Base-by-base conservation (phyloP, 2,797 vertebrate genomes). In the Chromis chromis region DNA sequence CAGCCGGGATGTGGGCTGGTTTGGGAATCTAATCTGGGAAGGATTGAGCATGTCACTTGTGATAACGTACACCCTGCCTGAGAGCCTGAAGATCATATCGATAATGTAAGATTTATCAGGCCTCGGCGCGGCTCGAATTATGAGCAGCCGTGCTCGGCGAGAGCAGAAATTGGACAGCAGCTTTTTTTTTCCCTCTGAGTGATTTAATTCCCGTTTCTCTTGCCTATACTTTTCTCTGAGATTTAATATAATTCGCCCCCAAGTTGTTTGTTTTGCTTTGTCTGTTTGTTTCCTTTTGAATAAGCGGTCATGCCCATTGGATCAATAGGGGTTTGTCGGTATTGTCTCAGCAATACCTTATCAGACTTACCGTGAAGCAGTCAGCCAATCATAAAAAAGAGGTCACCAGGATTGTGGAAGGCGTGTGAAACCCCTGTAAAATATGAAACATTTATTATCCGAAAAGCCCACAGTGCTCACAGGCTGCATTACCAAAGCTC, bases 31-130 rank as follows among this genome's bases (percentile, higher is more conserved):
- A 92, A 92, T 93, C 92, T 91, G 86, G 82, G 80, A 87, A 81
- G 89, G 90, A 87, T 91, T 91, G 88, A 91, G 90, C 86, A 21
- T 91, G 92, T 92, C 87, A 89, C 86, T 89, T 70, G 83, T 92
- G 90, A 93, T 93, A 93, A 92, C 83, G 85, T 86, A 86, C 89
- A 84, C 82, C 79, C 90, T 83, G 86, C 87, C 89, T 39, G 77
- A 89, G 85, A 88, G 86, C 86, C 87, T 78, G 84, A 74, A 92
- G 89, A 91, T 89, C 89, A 87, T 90, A 92, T 92, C 89, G 90
- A 92, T 93, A 92, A 92, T 93, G 90, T 92, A 89, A 92, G 87
- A 93, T 94, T 93, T 92, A 94, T 94, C 91, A 91, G 91, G 81
- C 85, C 86, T 63, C 71, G 69, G 79, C 70, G 74, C 79, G 3